These are phyloP conservation scores for Choristoneura fumiferana DNA, from an alignment of 1,140 invertebrate species.

Conservation along the genomic window DNA sequence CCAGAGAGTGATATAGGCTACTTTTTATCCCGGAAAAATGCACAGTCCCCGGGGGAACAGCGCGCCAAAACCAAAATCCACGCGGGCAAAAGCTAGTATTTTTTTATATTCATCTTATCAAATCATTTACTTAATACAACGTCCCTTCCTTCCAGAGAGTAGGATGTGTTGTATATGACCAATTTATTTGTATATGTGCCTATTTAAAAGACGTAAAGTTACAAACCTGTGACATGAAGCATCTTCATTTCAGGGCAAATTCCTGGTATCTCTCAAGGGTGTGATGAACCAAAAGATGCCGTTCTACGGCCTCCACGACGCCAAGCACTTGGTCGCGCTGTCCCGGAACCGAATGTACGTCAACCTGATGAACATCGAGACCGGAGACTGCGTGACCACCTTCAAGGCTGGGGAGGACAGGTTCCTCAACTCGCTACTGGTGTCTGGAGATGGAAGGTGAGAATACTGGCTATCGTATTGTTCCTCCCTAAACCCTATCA, in stretches of 20 bases:
- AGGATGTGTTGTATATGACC: too few species aligned
- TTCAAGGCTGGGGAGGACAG: slow-evolving; percentile 93
- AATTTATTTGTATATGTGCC: too few species aligned
- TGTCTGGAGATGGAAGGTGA: slow-evolving; percentile 91
- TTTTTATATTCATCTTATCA: too few species aligned
- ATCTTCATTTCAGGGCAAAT: slow-evolving; percentile 62
- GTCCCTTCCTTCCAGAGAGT: too few species aligned
- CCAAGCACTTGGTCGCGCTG: slow-evolving; percentile 87
- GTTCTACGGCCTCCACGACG: slow-evolving; percentile 90
- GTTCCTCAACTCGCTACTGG: slow-evolving; percentile 92
- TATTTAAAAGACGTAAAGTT: too few species aligned
- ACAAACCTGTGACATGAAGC: too few species aligned
- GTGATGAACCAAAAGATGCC: slow-evolving; percentile 97
- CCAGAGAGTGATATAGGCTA: too few species aligned
- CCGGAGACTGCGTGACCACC: slow-evolving; percentile 90
- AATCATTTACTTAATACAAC: too few species aligned
- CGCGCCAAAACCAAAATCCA: too few species aligned
- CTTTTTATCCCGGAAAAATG: too few species aligned
- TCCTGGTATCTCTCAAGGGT: slow-evolving; percentile 87
- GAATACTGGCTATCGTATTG: slow-evolving; percentile 20
- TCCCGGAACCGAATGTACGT: slow-evolving; percentile 94
- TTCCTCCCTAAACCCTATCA: neutral
- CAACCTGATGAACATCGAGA: slow-evolving; percentile 91
- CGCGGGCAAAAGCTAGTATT: too few species aligned
- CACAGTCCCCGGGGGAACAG: too few species aligned